Base-by-base conservation (phyloP, 2,113 vertebrate genomes). In the Forbesichthys papilliferus region DNA sequence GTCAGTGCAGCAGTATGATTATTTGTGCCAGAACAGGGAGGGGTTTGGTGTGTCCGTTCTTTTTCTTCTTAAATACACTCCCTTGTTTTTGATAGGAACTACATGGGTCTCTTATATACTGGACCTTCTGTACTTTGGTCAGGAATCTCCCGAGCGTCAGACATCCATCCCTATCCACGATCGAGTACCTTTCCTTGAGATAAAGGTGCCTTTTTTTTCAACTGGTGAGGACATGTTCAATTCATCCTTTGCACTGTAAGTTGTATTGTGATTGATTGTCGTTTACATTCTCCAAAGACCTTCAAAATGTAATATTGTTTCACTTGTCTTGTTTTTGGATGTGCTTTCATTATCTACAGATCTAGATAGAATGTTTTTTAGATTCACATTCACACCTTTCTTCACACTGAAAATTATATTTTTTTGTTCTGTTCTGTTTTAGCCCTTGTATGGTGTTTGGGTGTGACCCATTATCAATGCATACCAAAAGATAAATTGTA, bases 31-130 rank as follows among this genome's bases (percentile, higher is more conserved):
- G 36, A 42, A 42, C 36, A 42, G 36, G 36, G 5, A 42, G 36
- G 3, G 36, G 0, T 5, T 60, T 9, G 42, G 9, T 51, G 18
- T 60, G 12, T 42, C 55, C 10, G 56, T 11, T 48, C 48, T 42
- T 27, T 42, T 58, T 54, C 20, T 14, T 68, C 20, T 68, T 8
- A 59, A 5, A 34, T 18, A 49, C 48, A 33, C 7, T 16, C 59
- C 55, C 12, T 2, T 76, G 3, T 77, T 59, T n/a, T 57, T 62
- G 60, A 49, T 59, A 95, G 94, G 93, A 14, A 93, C 92, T 36
- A 94, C 94, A 0, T 94, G 94, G 94, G 77, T 93, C 34, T 94
- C 93, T 0, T 87, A 91, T 73, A 92, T 94, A 6, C 69, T 94
- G 11, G 93, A 94, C 69, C 68, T 91, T 65, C 86, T 95, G 59